These are phyloP conservation scores for Odocoileus virginianus DNA, from an alignment of 2,113 vertebrate genomes.

Conservation along the genomic window DNA sequence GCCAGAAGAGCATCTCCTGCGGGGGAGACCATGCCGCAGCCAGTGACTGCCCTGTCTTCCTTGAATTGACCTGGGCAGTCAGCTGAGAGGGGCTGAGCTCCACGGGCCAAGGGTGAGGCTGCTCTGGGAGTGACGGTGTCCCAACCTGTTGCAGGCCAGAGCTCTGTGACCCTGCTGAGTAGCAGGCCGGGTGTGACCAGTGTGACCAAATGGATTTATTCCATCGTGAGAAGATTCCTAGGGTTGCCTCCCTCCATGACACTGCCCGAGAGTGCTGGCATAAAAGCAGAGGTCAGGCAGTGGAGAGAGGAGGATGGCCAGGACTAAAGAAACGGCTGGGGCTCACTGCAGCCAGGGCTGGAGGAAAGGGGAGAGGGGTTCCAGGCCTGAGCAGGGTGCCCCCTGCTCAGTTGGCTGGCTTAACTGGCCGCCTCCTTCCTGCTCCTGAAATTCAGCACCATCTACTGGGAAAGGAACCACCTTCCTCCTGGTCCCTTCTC, in stretches of 20 bases:
- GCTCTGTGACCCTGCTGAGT: neutral
- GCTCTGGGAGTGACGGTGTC: neutral
- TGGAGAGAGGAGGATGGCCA: neutral
- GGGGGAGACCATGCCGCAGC: neutral
- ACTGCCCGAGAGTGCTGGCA: rapidly evolving
- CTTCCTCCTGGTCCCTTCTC: conserved; percentile 71
- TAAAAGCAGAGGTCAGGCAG: neutral
- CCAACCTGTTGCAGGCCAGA: neutral
- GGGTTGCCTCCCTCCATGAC: neutral
- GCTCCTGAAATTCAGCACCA: neutral
- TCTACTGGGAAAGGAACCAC: neutral
- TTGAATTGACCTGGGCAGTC: neutral
- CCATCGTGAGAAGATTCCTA: neutral
- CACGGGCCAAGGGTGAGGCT: neutral
- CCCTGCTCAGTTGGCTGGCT: neutral
- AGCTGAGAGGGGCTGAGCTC: neutral
- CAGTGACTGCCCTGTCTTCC: neutral
- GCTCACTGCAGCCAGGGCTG: neutral
- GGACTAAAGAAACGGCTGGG: neutral
- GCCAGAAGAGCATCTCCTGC: neutral
- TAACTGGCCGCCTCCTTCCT: neutral
- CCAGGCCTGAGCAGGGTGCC: neutral
- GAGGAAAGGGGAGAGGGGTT: neutral
- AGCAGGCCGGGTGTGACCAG: neutral
- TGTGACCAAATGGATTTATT: conserved; percentile 31